A percentile compares a stretch with the other conserved stretches of the same genome.
These are phyloP conservation scores for Ennomos quercinarius DNA, from an alignment of 2,888 invertebrate species.

Conservation along the genomic window DNA sequence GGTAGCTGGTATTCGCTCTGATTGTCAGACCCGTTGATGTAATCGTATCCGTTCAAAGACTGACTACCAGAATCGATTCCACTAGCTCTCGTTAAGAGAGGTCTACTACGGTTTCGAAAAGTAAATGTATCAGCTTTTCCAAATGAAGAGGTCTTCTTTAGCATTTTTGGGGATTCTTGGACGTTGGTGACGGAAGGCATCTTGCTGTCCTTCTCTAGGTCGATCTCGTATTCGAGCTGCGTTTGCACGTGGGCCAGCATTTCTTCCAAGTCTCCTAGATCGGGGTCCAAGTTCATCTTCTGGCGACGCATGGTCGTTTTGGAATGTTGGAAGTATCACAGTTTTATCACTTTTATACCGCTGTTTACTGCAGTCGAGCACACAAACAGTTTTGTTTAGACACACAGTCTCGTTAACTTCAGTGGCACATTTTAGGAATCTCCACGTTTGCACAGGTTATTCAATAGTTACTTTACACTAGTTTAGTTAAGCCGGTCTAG, in stretches of 20 bases:
- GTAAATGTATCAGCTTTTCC: constrained; percentile 62
- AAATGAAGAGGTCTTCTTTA: constrained; percentile 63
- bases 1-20: constrained; percentile 60
- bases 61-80: constrained; percentile 43
- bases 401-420: not conserved
- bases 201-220: constrained; percentile 69
- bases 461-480: too few relatives aligned
- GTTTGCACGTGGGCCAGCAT: constrained; percentile 81
- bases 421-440: not conserved
- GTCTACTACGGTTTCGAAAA: constrained; percentile 56
- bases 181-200: constrained; percentile 69
- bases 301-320: constrained; percentile 62
- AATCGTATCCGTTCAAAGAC: constrained; percentile 52
- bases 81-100: constrained; percentile 49
- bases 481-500: not conserved
- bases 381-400: constrained; percentile 8
- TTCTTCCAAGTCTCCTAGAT: constrained; percentile 78
- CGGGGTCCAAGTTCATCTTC: constrained; percentile 73
- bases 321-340: constrained; percentile 21
- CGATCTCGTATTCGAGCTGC: constrained; percentile 78
- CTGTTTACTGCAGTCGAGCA: constrained; percentile 5
- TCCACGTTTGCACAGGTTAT: too few relatives aligned
- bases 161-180: constrained; percentile 73
- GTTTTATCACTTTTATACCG: not conserved
- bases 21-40: constrained; percentile 31